These are phyloP conservation scores for Glyptemys insculpta DNA, from an alignment of 2,797 vertebrate genomes.

Conservation along the genomic window DNA sequence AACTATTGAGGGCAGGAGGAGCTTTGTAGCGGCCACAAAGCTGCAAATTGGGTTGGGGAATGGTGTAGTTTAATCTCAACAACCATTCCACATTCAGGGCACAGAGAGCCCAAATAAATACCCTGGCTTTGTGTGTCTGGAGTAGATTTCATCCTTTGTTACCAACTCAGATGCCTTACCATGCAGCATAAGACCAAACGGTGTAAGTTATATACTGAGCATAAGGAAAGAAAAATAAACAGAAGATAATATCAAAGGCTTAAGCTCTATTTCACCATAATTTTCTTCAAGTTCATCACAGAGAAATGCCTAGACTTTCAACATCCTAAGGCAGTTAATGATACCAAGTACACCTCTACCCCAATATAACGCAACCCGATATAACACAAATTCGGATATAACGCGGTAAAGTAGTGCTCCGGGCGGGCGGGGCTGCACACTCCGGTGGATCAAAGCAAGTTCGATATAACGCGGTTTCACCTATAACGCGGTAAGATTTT, in stretches of 20 bases:
- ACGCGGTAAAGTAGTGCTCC: too few relatives aligned
- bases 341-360: neutral
- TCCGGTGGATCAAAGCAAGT: too few relatives aligned
- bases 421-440: too few relatives aligned
- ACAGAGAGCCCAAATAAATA: neutral
- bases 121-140: neutral
- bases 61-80: neutral
- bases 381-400: too few relatives aligned
- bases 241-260: neutral
- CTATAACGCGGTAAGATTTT: too few relatives aligned
- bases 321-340: neutral
- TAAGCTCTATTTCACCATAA: neutral
- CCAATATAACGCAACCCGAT: too few relatives aligned
- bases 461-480: too few relatives aligned
- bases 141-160: neutral
- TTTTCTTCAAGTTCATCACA: neutral
- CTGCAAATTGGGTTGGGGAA: accelerated
- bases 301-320: neutral
- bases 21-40: neutral
- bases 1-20: neutral
- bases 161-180: neutral
- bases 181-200: neutral
- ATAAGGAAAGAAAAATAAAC: neutral
- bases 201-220: neutral
- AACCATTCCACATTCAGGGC: neutral